phyloP scores from a whole-genome alignment of 2,888 invertebrate species.

The Ecdyonurus torrentis region DNA sequence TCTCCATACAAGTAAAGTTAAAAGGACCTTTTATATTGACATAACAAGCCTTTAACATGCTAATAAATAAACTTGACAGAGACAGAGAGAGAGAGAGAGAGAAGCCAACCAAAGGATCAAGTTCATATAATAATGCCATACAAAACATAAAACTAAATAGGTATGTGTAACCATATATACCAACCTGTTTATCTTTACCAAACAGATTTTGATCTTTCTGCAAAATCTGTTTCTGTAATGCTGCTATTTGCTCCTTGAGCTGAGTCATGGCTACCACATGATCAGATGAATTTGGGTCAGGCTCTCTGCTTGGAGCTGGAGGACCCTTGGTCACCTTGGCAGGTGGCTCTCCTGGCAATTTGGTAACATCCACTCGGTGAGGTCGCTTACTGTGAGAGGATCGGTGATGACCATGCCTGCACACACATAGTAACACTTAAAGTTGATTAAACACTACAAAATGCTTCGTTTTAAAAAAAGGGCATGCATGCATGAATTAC shows the following conservation, averaged over 20 bases:
- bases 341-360: slow-evolving; percentile 29
- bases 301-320: slow-evolving; percentile 19
- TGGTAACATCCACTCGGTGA: slow-evolving; percentile 47
- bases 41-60: no score
- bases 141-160: no score
- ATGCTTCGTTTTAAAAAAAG: no score
- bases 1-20: no score
- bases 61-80: no score
- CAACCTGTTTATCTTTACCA: slow-evolving; percentile 78
- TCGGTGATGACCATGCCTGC: slow-evolving; percentile 10
- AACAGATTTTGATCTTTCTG: slow-evolving; percentile 74
- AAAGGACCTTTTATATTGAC: no score
- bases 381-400: slow-evolving; percentile 54
- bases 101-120: no score
- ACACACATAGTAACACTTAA: not conserved
- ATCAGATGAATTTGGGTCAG: slow-evolving; percentile 72
- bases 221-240: slow-evolving; percentile 69
- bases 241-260: slow-evolving; percentile 83
- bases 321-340: slow-evolving; percentile 28
- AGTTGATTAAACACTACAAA: no score
- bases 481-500: no score
- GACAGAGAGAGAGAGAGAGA: no score
- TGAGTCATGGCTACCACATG: slow-evolving; percentile 91
- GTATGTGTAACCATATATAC: slow-evolving; percentile 15
- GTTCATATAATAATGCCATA: no score